Percentiles rank a stretch among this genome's conserved stretches.
phyloP scores from a whole-genome alignment of 2,888 invertebrate species.

The Branchipolynoe longqiensis region DNA sequence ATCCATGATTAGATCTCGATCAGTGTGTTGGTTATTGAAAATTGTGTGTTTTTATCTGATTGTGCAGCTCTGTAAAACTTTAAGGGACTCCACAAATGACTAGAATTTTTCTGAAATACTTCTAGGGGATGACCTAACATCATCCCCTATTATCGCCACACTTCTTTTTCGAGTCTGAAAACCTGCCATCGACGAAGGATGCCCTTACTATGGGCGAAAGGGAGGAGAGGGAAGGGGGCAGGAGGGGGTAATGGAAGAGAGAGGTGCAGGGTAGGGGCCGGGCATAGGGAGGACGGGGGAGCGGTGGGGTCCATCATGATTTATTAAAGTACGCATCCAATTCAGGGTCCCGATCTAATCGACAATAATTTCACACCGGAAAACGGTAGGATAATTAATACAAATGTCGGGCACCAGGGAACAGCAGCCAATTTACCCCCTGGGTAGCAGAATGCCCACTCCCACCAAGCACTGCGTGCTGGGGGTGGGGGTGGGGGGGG shows the following conservation, averaged over 20 bases:
- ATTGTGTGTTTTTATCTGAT: too few species aligned
- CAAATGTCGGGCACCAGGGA: constrained; percentile 38
- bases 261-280: not conserved
- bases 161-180: too few species aligned
- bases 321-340: constrained; percentile 54
- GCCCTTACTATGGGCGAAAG: too few species aligned
- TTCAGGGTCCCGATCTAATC: constrained; percentile 19
- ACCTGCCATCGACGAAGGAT: too few species aligned
- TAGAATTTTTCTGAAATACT: constrained; percentile 5
- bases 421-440: constrained; percentile 48
- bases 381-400: constrained; percentile 23
- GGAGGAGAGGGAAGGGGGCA: too few species aligned
- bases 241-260: not conserved
- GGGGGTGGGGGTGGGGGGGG: too few species aligned
- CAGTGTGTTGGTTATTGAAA: too few species aligned
- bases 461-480: not conserved
- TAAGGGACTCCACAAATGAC: too few species aligned
- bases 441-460: constrained; percentile 22
- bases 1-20: too few species aligned
- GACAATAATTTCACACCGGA: constrained; percentile 37
- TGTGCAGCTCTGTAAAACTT: too few species aligned
- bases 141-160: constrained; percentile 13
- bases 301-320: too few species aligned
- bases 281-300: not conserved
- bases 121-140: constrained; percentile 13